phyloP scores from a whole-genome alignment of 2,888 invertebrate species.

The Diarsia dahlii region DNA sequence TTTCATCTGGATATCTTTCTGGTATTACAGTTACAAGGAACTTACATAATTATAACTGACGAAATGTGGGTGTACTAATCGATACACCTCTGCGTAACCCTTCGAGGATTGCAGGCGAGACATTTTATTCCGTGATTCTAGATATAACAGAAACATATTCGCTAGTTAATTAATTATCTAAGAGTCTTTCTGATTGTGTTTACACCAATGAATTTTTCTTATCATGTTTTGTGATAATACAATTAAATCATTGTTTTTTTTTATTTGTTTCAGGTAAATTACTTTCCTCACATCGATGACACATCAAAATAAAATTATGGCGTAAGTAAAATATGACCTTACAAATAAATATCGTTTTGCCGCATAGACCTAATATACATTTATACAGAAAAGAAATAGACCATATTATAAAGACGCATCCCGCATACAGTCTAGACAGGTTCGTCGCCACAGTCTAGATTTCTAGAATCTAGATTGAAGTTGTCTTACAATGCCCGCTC shows the following conservation, averaged over 20 bases:
- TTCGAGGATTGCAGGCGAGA: too few relatives aligned
- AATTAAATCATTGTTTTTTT: slow-evolving; percentile 27
- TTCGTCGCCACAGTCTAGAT: slow-evolving; percentile 57
- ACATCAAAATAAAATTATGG: background rate
- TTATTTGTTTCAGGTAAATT: slow-evolving; percentile 67
- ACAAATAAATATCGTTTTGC: slow-evolving; percentile 19
- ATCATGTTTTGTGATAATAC: background rate
- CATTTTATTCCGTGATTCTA: fast-evolving
- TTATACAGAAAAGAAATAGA: slow-evolving; percentile 47
- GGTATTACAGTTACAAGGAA: background rate
- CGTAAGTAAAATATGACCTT: slow-evolving; percentile 23
- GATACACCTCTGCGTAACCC: background rate
- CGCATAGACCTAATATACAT: slow-evolving; percentile 28
- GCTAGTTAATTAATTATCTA: background rate
- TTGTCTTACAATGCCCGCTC: slow-evolving; percentile 37
- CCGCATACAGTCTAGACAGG: slow-evolving; percentile 64
- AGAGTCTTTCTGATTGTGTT: background rate
- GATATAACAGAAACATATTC: background rate
- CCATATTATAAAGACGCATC: background rate
- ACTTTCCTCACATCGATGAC: slow-evolving; percentile 7
- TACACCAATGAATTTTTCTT: background rate
- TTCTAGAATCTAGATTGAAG: slow-evolving; percentile 61
- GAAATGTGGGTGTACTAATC: background rate
- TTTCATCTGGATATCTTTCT: slow-evolving; percentile 5
- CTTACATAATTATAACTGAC: too few relatives aligned